Evolutionary conservation across 2,797 vertebrate genomes (phyloP).

Genomic region (Brachymystax lenok): DNA sequence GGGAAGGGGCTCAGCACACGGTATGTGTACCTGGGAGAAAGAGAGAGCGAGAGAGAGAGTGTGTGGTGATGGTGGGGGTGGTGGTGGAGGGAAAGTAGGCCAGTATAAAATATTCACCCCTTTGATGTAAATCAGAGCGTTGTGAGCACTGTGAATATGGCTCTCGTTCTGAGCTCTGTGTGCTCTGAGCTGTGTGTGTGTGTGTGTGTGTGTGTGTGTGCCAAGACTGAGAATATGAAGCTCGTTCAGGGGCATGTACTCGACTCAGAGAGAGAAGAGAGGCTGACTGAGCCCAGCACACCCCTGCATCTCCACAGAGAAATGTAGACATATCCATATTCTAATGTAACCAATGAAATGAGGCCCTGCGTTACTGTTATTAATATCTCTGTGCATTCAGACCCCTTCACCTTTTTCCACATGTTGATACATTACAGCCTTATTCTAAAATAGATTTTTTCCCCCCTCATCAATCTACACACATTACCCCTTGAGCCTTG

Average conservation of each 20-base stretch:
- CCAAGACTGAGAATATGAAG: conserved; percentile 63
- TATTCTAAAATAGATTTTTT: no score
- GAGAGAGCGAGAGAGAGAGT: conserved; percentile 10
- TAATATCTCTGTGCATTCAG: conserved; percentile 64
- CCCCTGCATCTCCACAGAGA: neutral
- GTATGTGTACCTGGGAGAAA: conserved; percentile 83
- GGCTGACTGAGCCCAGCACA: conserved; percentile 30
- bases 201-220: conserved; percentile 15
- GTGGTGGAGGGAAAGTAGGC: conserved; percentile 73
- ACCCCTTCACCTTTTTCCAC: no score
- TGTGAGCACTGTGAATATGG: conserved; percentile 67
- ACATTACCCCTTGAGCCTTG: no score
- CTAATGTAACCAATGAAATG: neutral
- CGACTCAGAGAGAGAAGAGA: conserved; percentile 8
- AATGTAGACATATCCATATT: neutral
- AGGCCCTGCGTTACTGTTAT: neutral
- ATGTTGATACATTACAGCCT: no score
- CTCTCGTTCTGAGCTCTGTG: conserved; percentile 40
- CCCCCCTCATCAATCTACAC: no score
- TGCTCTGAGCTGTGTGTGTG: neutral
- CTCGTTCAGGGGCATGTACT: conserved; percentile 50
- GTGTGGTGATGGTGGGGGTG: neutral
- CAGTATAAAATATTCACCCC: conserved; percentile 72
- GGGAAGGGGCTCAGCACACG: conserved; percentile 77
- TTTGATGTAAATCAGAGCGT: conserved; percentile 79